phyloP scores from a whole-genome alignment of 92 coral and sea anemone species.

The Parazoanthus atlanticus region DNA sequence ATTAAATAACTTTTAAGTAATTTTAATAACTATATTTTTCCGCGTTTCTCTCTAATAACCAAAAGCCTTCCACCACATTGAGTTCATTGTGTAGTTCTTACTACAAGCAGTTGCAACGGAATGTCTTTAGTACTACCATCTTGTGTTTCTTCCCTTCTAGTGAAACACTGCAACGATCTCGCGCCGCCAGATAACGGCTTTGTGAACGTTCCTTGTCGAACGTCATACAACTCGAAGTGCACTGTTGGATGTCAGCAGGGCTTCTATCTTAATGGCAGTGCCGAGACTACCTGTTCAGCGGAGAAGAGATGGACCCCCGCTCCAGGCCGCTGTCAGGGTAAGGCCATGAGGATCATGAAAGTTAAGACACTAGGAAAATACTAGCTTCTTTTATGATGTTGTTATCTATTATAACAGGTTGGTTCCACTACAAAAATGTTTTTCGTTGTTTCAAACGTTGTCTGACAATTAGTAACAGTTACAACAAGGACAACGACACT shows the following conservation, averaged over 20 bases:
- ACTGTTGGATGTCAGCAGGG: constrained; percentile 64
- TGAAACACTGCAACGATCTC: constrained; percentile 56
- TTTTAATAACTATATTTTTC: too few relatives aligned
- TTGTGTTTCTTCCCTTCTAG: constrained; percentile 24
- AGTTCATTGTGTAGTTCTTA: too few relatives aligned
- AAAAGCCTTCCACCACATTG: too few relatives aligned
- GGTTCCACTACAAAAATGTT: too few relatives aligned
- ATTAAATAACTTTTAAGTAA: too few relatives aligned
- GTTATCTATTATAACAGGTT: too few relatives aligned
- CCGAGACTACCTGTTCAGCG: constrained; percentile 55
- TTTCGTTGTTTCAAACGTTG: not conserved
- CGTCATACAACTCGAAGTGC: constrained; percentile 65
- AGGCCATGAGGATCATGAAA: not conserved
- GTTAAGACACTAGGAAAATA: too few relatives aligned
- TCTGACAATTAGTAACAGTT: too few relatives aligned
- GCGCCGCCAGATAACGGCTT: constrained; percentile 71
- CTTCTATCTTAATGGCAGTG: constrained; percentile 57
- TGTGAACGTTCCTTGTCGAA: constrained; percentile 69
- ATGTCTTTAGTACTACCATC: too few relatives aligned
- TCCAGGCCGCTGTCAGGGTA: constrained; percentile 61
- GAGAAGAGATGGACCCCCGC: constrained; percentile 62
- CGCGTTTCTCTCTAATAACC: too few relatives aligned
- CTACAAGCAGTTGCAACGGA: too few relatives aligned
- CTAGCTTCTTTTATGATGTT: not conserved
- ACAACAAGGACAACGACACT: too few relatives aligned